A percentile compares a stretch with the other conserved stretches of the same genome.
Evolutionary conservation across 2,888 invertebrate genomes (phyloP).

Genomic region (Trichogramma dendrolimi): DNA sequence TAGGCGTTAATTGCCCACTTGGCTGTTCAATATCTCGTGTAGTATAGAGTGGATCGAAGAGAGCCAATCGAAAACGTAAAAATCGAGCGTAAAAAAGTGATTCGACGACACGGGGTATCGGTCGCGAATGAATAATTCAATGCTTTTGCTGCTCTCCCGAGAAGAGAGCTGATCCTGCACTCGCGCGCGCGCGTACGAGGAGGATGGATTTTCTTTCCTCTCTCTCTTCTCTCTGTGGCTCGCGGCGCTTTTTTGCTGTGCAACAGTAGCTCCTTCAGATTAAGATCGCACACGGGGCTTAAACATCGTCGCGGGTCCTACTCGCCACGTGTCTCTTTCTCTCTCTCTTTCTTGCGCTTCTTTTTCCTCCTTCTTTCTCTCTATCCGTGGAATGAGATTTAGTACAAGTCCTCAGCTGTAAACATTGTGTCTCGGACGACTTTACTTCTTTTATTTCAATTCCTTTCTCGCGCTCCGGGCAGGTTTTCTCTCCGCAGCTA

Average conservation of each 20-base stretch:
- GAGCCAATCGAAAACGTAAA: neutral
- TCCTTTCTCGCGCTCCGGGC: neutral
- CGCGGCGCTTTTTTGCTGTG: conserved; percentile 15
- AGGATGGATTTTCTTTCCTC: conserved; percentile 6
- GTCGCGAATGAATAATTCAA: conserved; percentile 24
- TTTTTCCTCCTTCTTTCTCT: neutral
- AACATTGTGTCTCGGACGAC: conserved; percentile 9
- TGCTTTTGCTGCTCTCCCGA: conserved; percentile 4
- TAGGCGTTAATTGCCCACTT: conserved; percentile 25
- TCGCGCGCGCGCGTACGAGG: conserved; percentile 9
- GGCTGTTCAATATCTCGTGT: conserved; percentile 11
- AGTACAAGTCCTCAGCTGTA: conserved; percentile 22
- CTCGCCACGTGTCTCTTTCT: conserved; percentile 12
- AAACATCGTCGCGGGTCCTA: neutral
- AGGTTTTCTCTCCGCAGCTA: no score
- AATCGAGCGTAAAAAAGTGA: neutral
- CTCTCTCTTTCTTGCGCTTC: conserved; percentile 7
- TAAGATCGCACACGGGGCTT: conserved; percentile 15
- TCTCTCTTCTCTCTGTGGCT: conserved; percentile 1
- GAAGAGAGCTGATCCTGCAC: no score
- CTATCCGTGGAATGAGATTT: conserved; percentile 14
- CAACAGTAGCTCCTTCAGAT: conserved; percentile 6
- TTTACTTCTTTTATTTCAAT: neutral
- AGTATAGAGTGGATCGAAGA: neutral
- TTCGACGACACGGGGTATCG: neutral